These are phyloP conservation scores for Phenacoccus solenopsis DNA, from an alignment of 1,140 invertebrate species.

Conservation along the genomic window DNA sequence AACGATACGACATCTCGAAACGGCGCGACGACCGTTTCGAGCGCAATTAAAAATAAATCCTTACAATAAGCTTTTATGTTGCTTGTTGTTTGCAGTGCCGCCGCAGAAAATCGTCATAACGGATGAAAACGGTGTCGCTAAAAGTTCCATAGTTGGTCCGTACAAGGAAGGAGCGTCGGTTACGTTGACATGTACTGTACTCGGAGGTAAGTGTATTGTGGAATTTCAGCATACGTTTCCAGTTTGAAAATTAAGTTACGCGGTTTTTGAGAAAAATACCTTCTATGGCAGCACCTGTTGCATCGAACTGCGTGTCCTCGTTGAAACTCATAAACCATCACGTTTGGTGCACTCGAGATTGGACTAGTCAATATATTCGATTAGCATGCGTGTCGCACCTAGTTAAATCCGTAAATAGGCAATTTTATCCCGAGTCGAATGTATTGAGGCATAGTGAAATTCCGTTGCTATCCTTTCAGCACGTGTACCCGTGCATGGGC, in stretches of 20 bases:
- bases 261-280: no score
- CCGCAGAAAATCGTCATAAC: slow-evolving; percentile 9
- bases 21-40: not conserved
- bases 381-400: not conserved
- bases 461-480: not conserved
- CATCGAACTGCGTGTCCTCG: no score
- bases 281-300: no score
- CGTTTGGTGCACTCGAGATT: no score
- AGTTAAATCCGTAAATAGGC: slow-evolving; percentile 1
- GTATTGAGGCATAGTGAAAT: not conserved
- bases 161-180: slow-evolving; percentile 22
- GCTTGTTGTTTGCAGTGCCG: not conserved
- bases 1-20: no score
- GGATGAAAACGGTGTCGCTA: not conserved
- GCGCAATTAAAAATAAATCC: not conserved
- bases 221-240: no score
- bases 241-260: no score
- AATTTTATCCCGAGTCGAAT: not conserved
- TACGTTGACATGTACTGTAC: slow-evolving; percentile 18
- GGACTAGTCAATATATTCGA: not conserved
- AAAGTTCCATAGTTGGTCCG: slow-evolving; percentile 18
- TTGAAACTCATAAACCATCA: no score
- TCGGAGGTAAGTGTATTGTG: slow-evolving; percentile 20
- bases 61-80: not conserved
- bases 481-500: no score